Evolutionary conservation across 2,113 vertebrate species (phyloP).

Genomic region (Neotoma lepida): DNA sequence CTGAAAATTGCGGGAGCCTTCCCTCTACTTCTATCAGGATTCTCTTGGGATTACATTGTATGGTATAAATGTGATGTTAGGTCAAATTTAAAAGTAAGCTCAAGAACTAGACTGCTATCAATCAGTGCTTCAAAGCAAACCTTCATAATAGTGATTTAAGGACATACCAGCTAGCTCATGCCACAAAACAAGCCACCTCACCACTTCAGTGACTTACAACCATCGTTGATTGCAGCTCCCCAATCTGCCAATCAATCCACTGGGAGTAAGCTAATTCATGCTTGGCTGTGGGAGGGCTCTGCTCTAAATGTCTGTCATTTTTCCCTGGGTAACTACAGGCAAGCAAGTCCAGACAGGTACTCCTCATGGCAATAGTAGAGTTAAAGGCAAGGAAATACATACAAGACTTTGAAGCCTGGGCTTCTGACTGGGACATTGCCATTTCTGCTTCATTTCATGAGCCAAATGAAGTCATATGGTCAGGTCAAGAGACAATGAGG

Average conservation of each 20-base stretch:
- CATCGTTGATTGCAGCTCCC: not conserved
- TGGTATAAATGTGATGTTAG: not conserved
- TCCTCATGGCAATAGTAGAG: not conserved
- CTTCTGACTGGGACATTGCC: not conserved
- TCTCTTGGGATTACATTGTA: slow-evolving; percentile 5
- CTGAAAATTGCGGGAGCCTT: not conserved
- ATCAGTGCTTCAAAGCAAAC: not conserved
- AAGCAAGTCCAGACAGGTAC: not conserved
- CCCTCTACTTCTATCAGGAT: not conserved
- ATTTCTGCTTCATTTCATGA: not conserved
- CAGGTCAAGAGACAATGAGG: not conserved
- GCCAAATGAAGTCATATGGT: not conserved
- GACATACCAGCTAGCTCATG: not conserved
- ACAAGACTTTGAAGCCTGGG: not conserved
- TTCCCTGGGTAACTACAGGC: not conserved
- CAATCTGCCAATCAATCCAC: not conserved
- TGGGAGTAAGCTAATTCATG: not conserved
- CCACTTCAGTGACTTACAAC: not conserved
- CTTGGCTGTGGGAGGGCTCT: not conserved
- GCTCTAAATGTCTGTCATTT: not conserved
- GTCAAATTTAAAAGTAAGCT: slow-evolving; percentile 41
- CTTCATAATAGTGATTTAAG: not conserved
- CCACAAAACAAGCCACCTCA: not conserved
- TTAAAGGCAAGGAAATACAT: slow-evolving; percentile 5
- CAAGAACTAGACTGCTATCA: not conserved